Base-by-base conservation (phyloP, 2,797 vertebrate genomes). In the Jordanella pulchra region DNA sequence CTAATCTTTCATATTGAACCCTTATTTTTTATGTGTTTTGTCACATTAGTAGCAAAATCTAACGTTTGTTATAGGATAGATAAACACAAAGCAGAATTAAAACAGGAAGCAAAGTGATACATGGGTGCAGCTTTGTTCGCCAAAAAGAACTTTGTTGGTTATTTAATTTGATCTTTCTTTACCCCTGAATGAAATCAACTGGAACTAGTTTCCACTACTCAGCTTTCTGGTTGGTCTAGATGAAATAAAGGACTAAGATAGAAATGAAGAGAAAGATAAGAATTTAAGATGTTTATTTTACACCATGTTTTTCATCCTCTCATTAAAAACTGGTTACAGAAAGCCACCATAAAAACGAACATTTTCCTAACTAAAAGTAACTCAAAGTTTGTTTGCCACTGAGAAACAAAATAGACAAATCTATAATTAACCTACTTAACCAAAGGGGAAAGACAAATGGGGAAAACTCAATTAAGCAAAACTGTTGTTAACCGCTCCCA, bases 1-100 rank as follows among this genome's bases (percentile, higher is more conserved):
- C 1, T 56, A 56, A 30, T 18, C 55, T 72, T 53, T 72, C 32
- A 58, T 2, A 15, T 25, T 58, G 67, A 69, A n/a, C n/a, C n/a
- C 2, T 27, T 30, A n/a, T 55, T 53, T 28, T 56, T 56, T 30
- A 17, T 28, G 28, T 56, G 32, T 21, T 60, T 60, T 60, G 9
- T 60, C 30, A 60, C 10, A 4, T 60, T 60, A 39, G 18, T 4
- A 12, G 21, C 30, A 23, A 60, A 23, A 39, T 28, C 55, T 18
- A 30, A 58, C 55, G 18, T 18, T 2, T 23, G 35, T 35, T 6
- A 23, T 23, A 21, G 21, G 32, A n/a, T 35, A 23, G 21, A 39
- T 9, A 1, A 53, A 39, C 3, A 35, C 30, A 60, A 6, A 60
- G 32, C 32, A 23, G 18, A 60, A 10, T 39, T 13, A 23, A 60